phyloP scores from a whole-genome alignment of 2,888 invertebrate genomes.

The Stenodera caucasica region DNA sequence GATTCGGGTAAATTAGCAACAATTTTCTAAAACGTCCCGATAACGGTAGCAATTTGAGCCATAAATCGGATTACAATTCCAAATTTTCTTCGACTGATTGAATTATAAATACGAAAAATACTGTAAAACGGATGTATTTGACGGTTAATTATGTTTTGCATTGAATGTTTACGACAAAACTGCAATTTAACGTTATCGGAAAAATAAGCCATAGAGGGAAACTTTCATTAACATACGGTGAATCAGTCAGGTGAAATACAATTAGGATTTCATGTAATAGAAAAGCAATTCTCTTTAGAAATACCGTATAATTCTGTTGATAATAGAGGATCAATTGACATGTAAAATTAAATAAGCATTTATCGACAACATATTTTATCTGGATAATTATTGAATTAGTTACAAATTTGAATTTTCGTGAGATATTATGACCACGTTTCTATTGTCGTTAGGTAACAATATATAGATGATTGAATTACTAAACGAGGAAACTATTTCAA shows the following conservation, averaged over 20 bases:
- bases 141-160: no score
- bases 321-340: slow-evolving; percentile 28
- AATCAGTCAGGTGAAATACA: neutral
- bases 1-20: no score
- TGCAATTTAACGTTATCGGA: no score
- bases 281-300: slow-evolving; percentile 29
- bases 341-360: slow-evolving; percentile 28
- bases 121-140: no score
- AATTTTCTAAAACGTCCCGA: no score
- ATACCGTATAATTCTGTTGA: no score
- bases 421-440: neutral
- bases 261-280: slow-evolving; percentile 35
- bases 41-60: no score
- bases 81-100: no score
- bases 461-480: slow-evolving; percentile 28
- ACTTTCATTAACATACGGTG: slow-evolving; percentile 29
- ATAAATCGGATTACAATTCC: no score
- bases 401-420: neutral
- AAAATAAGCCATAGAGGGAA: slow-evolving; percentile 37
- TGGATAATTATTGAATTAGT: neutral
- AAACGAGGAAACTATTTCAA: slow-evolving; percentile 25
- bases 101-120: no score
- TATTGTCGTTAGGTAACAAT: slow-evolving; percentile 13
- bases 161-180: slow-evolving; percentile 40
- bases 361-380: no score